A percentile compares a stretch with the other conserved stretches of the same genome.
These are phyloP conservation scores for Andrena camellia DNA, from an alignment of 2,888 invertebrate genomes.

Conservation along the genomic window DNA sequence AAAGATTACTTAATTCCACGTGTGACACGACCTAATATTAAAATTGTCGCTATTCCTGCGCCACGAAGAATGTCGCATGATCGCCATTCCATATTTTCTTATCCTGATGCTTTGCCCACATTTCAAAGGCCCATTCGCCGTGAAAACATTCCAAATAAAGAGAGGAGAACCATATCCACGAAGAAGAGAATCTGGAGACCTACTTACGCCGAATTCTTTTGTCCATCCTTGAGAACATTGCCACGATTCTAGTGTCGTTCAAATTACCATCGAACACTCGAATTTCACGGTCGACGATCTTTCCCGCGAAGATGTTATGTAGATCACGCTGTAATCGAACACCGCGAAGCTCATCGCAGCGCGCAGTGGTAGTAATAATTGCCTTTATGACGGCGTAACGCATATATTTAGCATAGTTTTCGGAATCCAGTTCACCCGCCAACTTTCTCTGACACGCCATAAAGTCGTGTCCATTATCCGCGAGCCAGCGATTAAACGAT, in stretches of 20 bases:
- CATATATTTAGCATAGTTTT: background rate
- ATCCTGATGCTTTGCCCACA: background rate
- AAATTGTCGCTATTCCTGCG: background rate
- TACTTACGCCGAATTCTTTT: constrained; percentile 44
- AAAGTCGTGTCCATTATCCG: constrained; percentile 17
- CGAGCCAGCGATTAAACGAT: constrained; percentile 24
- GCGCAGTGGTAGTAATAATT: background rate
- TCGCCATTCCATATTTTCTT: background rate
- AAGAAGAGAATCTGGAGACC: constrained; percentile 32
- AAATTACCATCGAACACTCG: constrained; percentile 30
- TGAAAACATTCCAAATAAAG: constrained; percentile 13
- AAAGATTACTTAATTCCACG: background rate
- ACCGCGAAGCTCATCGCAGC: background rate
- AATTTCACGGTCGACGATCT: constrained; percentile 50
- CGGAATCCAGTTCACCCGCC: background rate
- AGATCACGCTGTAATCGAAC: constrained; percentile 2
- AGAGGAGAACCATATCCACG: constrained; percentile 34
- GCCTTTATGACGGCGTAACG: background rate
- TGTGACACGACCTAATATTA: background rate
- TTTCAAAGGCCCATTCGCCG: background rate
- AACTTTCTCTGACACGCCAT: constrained; percentile 30
- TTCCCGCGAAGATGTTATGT: background rate
- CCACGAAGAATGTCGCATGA: background rate
- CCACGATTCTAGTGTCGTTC: constrained; percentile 52
- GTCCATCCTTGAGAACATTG: constrained; percentile 29